Percentiles rank a stretch among this genome's conserved stretches.
Evolutionary conservation across 2,888 invertebrate genomes (phyloP).

Genomic region (Glyphotaelius pellucidus): DNA sequence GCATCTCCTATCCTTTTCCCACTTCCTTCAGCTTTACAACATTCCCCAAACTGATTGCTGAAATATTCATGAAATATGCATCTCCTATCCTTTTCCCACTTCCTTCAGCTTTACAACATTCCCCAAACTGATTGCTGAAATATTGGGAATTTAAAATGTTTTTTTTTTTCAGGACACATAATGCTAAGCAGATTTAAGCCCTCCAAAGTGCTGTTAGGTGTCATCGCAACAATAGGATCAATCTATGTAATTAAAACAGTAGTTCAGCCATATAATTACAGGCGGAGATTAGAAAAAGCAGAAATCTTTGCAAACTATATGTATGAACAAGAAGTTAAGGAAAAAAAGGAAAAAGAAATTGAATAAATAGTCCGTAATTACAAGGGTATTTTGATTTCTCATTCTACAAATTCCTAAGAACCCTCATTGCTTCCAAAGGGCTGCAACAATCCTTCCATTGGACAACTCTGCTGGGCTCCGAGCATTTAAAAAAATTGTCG

Average conservation of each 20-base stretch:
- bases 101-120: background rate
- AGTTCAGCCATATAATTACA: constrained; percentile 15
- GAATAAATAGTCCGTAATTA: background rate
- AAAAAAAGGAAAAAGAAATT: constrained; percentile 8
- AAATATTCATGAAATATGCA: background rate
- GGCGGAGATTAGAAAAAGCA: background rate
- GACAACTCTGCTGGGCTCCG: background rate
- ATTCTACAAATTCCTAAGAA: background rate
- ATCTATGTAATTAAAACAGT: constrained; percentile 16
- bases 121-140: background rate
- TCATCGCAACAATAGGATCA: background rate
- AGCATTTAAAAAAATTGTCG: background rate
- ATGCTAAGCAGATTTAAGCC: background rate
- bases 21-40: background rate
- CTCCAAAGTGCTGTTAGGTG: background rate
- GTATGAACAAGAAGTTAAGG: constrained; percentile 13
- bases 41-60: background rate
- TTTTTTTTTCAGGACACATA: constrained; percentile 32
- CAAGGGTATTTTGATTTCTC: background rate
- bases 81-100: background rate
- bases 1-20: background rate
- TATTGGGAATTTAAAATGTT: background rate
- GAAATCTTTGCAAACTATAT: constrained; percentile 13
- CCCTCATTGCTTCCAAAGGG: too few relatives aligned
- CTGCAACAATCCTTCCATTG: background rate